A percentile compares a stretch with the other conserved stretches of the same genome.
These are phyloP conservation scores for Heliconius hermathena DNA, from an alignment of 1,140 invertebrate genomes.

Conservation along the genomic window DNA sequence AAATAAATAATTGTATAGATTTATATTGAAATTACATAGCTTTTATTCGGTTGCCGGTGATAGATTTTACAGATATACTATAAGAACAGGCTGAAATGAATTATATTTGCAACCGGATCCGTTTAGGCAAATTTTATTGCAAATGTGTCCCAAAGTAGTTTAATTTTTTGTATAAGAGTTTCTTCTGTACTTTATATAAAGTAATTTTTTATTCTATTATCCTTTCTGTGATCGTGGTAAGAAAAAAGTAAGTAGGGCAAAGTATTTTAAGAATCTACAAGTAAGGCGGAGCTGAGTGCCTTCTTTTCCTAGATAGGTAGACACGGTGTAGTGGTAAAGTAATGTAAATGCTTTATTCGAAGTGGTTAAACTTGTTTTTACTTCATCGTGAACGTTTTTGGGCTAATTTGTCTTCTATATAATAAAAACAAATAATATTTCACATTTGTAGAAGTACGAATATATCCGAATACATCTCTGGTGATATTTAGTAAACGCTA, in stretches of 20 bases:
- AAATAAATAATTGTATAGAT: conserved; percentile 23
- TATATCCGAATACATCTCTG: no score
- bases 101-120: not conserved
- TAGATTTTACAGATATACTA: not conserved
- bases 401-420: no score
- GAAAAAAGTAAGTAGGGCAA: not conserved
- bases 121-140: no score
- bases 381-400: no score
- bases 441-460: no score
- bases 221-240: not conserved
- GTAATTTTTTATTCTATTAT: not conserved
- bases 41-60: not conserved
- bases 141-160: no score
- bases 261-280: not conserved
- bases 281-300: not conserved
- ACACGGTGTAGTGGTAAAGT: not conserved
- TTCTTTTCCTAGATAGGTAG: not conserved
- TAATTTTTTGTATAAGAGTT: not conserved
- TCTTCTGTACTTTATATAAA: not conserved
- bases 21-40: conserved; percentile 13
- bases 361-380: no score
- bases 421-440: no score
- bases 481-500: no score
- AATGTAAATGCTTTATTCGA: not conserved
- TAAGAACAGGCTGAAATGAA: not conserved